A percentile compares a stretch with the other conserved stretches of the same genome.
Conservation (phyloP, 2,888 invertebrate species). For the Cancer borealis region DNA sequence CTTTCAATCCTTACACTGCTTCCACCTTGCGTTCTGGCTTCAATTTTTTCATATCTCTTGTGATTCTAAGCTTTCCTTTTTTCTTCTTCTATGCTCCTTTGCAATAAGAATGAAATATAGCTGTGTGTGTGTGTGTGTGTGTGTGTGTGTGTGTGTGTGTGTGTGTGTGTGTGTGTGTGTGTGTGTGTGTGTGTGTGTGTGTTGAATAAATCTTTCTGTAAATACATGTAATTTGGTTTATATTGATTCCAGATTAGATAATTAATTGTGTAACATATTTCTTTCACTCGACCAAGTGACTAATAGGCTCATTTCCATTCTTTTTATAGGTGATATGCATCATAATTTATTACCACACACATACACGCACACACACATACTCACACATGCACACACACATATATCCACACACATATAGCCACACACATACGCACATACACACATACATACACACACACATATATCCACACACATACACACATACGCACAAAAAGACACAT, state of each 20-base stretch:
- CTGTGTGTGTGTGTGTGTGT: background rate
- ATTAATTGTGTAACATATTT: constrained; percentile 29
- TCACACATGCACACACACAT: background rate
- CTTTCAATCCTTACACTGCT: background rate
- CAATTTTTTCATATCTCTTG: background rate
- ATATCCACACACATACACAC: background rate
- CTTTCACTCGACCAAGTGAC: background rate
- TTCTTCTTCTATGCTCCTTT: background rate
- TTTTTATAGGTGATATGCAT: background rate
- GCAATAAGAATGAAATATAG: background rate
- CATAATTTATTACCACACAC: background rate
- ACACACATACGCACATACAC: background rate
- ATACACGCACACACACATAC: constrained; percentile 4
- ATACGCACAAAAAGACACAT: background rate
- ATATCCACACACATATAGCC: background rate
- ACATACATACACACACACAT: background rate
- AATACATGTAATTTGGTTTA: background rate
- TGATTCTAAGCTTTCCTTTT: background rate
- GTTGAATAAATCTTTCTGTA: background rate
- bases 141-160: background rate
- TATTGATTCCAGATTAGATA: background rate
- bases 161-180: constrained; percentile 21
- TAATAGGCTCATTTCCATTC: constrained; percentile 6
- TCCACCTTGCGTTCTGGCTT: background rate
- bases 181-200: constrained; percentile 40